Percentiles rank a stretch among this genome's conserved stretches.
Conservation (phyloP, 2,888 invertebrate genomes). For the Brachyptera putata region DNA sequence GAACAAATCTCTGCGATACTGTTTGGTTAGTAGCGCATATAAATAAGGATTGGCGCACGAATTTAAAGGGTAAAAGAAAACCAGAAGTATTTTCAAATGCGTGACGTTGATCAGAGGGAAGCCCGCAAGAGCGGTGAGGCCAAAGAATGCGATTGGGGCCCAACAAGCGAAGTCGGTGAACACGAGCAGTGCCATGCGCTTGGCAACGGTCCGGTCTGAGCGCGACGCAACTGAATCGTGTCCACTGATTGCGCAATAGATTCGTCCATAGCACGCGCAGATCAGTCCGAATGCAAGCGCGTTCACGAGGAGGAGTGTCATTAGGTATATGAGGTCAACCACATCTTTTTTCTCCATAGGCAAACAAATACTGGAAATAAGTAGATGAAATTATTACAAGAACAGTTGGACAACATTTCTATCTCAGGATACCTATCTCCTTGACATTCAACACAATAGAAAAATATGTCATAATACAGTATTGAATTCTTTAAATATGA, state of each 20-base stretch:
- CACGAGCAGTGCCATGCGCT: conserved; percentile 62
- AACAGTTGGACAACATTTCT: no score
- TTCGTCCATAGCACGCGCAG: conserved; percentile 57
- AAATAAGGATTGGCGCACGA: conserved; percentile 66
- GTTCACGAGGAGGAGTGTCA: conserved; percentile 55
- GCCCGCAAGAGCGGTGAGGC: conserved; percentile 59
- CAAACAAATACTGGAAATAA: conserved; percentile 63
- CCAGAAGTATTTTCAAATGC: conserved; percentile 53
- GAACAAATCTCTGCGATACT: conserved; percentile 57
- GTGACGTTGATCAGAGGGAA: conserved; percentile 56
- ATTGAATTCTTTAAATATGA: no score
- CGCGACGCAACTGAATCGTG: conserved; percentile 40
- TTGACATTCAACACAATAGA: no score
- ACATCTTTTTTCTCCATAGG: conserved; percentile 56
- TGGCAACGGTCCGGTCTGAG: conserved; percentile 54
- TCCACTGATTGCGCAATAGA: conserved; percentile 54
- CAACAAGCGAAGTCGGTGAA: conserved; percentile 60
- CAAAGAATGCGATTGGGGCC: conserved; percentile 64
- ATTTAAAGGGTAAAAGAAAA: conserved; percentile 66
- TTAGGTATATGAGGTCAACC: conserved; percentile 53
- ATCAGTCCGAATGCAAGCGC: conserved; percentile 60
- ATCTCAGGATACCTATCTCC: no score
- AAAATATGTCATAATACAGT: no score
- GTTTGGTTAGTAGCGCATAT: conserved; percentile 63
- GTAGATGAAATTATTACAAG: no score